Evolutionary conservation across 2,113 vertebrate species (phyloP).

Genomic region (Fulica atra): DNA sequence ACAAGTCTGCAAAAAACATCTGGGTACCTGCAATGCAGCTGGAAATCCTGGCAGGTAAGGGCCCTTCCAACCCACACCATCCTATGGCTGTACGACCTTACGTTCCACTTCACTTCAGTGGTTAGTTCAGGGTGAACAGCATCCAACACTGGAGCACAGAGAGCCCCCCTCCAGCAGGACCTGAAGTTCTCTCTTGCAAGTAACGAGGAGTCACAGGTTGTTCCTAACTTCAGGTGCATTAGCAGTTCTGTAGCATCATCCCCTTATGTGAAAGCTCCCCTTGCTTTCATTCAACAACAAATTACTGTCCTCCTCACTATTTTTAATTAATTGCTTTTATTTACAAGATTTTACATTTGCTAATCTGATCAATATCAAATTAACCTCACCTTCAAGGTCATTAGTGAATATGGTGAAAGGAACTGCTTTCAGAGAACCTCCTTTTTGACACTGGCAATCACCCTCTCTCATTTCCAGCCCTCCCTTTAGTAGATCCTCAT

Average conservation of each 20-base stretch:
- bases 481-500: not conserved
- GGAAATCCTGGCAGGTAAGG: not conserved
- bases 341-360: conserved; percentile 57
- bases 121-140: not conserved
- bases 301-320: not conserved
- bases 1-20: not conserved
- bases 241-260: not conserved
- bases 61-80: no score
- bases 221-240: not conserved
- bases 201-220: not conserved
- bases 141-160: not conserved
- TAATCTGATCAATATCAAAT: conserved; percentile 69
- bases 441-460: not conserved
- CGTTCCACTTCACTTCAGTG: not conserved
- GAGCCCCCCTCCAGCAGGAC: not conserved
- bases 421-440: not conserved
- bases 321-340: conserved; percentile 65
- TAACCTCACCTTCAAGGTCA: conserved; percentile 68
- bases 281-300: conserved; percentile 28
- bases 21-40: not conserved
- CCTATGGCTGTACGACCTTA: not conserved
- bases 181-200: not conserved
- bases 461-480: not conserved
- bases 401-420: not conserved
- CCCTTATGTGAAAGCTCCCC: conserved; percentile 41